phyloP scores from a whole-genome alignment of 2,797 vertebrate species.

The Sebastolobus altivelis region DNA sequence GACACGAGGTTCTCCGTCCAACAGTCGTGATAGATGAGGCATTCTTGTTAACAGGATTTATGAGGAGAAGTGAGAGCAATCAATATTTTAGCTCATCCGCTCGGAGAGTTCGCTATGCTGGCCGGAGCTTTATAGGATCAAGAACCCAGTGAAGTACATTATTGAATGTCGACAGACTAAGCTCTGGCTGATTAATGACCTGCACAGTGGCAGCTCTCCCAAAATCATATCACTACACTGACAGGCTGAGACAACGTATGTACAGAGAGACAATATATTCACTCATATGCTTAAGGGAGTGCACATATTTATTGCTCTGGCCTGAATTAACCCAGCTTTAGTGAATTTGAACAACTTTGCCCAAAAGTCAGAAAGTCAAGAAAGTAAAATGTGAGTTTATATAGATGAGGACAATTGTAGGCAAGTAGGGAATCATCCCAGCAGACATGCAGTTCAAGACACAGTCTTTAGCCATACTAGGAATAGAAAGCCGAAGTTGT shows the following conservation, averaged over 20 bases:
- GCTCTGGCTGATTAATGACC: constrained; percentile 51
- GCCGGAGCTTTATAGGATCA: constrained; percentile 54
- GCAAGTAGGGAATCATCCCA: neutral
- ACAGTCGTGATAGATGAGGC: constrained; percentile 43
- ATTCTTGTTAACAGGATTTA: constrained; percentile 53
- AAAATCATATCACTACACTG: constrained; percentile 42
- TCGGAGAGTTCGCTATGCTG: constrained; percentile 31
- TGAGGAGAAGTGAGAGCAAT: constrained; percentile 39
- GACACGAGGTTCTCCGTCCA: constrained; percentile 28
- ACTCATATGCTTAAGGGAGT: constrained; percentile 14
- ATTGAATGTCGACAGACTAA: constrained; percentile 58
- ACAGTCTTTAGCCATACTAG: neutral
- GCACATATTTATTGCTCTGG: constrained; percentile 17
- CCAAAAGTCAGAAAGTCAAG: constrained; percentile 23
- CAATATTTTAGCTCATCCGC: constrained; percentile 55
- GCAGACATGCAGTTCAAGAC: neutral
- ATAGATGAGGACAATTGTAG: neutral
- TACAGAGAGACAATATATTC: constrained; percentile 11
- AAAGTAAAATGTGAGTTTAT: neutral
- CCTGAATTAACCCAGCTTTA: constrained; percentile 18
- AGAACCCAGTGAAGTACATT: constrained; percentile 43
- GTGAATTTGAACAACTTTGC: constrained; percentile 27
- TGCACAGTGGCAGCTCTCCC: constrained; percentile 45
- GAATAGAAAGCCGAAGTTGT: neutral
- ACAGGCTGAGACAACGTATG: constrained; percentile 40